These are phyloP conservation scores for Ptychochromis oligacanthus DNA, from an alignment of 2,113 vertebrate genomes.

Conservation along the genomic window DNA sequence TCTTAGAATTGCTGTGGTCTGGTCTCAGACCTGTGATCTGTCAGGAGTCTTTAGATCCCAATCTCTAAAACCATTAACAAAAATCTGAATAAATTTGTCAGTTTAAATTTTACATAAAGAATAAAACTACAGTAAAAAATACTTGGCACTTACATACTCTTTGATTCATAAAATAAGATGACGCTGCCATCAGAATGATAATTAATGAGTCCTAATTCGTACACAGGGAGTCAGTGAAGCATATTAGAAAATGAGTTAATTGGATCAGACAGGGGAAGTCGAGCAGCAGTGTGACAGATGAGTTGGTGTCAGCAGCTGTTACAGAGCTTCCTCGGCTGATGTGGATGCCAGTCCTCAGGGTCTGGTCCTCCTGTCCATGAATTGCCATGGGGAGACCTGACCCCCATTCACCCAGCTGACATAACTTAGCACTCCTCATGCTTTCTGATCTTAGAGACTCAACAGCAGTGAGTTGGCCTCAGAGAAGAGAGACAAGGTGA, in stretches of 20 bases:
- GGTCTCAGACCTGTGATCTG: neutral
- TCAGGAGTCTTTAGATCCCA: neutral
- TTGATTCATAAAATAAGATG: neutral
- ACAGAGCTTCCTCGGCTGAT: slow-evolving; percentile 36
- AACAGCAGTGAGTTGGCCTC: neutral
- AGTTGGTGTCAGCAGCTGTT: slow-evolving; percentile 51
- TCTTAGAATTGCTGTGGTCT: neutral
- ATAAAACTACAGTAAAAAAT: neutral
- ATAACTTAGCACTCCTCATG: neutral
- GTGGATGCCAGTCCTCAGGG: slow-evolving; percentile 47
- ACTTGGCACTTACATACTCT: neutral
- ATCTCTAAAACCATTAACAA: neutral
- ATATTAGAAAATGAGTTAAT: slow-evolving; percentile 18
- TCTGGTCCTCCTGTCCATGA: slow-evolving; percentile 22
- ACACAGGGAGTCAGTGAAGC: neutral
- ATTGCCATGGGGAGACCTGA: slow-evolving; percentile 28
- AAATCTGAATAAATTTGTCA: neutral
- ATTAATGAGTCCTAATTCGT: slow-evolving; percentile 29
- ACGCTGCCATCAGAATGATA: slow-evolving; percentile 20
- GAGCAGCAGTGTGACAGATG: slow-evolving; percentile 43
- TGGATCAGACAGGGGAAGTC: slow-evolving; percentile 36
- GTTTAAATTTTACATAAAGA: neutral
- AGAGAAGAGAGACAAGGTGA: neutral
- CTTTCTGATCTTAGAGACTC: slow-evolving; percentile 17
- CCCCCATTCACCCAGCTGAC: slow-evolving; percentile 26